Percentiles rank a stretch among this genome's conserved stretches.
phyloP scores from a whole-genome alignment of 2,888 invertebrate species.

The Cordilura impudica region DNA sequence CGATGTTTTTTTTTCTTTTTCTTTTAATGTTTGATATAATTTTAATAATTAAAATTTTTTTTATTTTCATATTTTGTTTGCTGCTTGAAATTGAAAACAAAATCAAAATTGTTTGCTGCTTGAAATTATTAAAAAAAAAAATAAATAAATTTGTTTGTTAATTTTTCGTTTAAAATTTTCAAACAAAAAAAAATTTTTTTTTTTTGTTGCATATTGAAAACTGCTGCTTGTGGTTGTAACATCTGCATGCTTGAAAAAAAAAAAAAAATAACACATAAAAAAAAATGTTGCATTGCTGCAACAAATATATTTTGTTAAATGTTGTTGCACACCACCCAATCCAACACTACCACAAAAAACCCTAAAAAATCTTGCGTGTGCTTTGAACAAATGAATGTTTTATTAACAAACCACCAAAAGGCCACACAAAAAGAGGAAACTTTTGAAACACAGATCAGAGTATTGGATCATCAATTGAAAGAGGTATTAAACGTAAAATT shows the following conservation, averaged over 20 bases:
- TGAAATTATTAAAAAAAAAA: constrained; percentile 46
- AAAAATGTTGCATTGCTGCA: constrained; percentile 12
- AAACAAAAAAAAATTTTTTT: constrained; percentile 52
- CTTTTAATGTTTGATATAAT: constrained; percentile 58
- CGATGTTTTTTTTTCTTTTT: constrained; percentile 65
- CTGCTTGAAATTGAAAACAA: constrained; percentile 63
- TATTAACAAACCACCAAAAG: constrained; percentile 79
- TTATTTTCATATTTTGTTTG: constrained; percentile 71
- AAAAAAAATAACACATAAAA: neutral
- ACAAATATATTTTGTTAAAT: constrained; percentile 47
- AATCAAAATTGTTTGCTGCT: constrained; percentile 68
- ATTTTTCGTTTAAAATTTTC: constrained; percentile 43
- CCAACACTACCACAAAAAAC: constrained; percentile 15
- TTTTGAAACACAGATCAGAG: constrained; percentile 93
- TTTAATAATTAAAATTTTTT: constrained; percentile 56
- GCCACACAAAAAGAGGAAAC: constrained; percentile 97
- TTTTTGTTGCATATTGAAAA: constrained; percentile 32
- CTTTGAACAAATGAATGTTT: constrained; percentile 22
- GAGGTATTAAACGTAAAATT: constrained; percentile 92
- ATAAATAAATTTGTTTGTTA: constrained; percentile 40
- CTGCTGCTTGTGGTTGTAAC: constrained; percentile 40
- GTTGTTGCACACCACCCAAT: constrained; percentile 30
- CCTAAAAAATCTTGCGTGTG: constrained; percentile 16
- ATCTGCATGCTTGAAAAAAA: constrained; percentile 50
- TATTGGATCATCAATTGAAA: constrained; percentile 92